These are phyloP conservation scores for Tichodroma muraria DNA, from an alignment of 2,113 vertebrate genomes.

Conservation along the genomic window DNA sequence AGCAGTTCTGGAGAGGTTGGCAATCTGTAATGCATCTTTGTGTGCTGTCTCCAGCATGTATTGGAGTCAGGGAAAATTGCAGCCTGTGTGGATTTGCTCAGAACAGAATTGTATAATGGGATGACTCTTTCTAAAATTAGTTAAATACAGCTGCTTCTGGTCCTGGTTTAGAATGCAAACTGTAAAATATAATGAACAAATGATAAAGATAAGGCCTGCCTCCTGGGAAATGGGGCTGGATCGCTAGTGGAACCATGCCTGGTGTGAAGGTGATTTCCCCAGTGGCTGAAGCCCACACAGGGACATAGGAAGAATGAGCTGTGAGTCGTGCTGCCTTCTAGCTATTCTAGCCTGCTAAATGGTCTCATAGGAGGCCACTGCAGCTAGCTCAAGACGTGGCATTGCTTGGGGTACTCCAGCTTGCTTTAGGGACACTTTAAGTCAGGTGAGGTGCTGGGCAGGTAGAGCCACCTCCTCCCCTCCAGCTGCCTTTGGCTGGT, in stretches of 20 bases:
- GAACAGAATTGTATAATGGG: not conserved
- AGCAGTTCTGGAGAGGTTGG: not conserved
- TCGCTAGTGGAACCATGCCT: not conserved
- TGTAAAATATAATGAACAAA: not conserved
- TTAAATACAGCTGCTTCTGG: not conserved
- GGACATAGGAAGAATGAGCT: not conserved
- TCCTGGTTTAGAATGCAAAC: not conserved
- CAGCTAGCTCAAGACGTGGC: not conserved
- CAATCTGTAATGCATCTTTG: not conserved
- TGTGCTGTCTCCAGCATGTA: not conserved
- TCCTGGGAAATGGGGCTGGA: not conserved
- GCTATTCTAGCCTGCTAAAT: not conserved
- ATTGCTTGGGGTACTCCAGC: not conserved
- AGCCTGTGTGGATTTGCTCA: not conserved
- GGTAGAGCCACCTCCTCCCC: rapidly evolving
- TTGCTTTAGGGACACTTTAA: not conserved
- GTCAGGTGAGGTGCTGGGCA: not conserved
- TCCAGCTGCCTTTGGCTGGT: not conserved
- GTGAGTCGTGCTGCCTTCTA: not conserved
- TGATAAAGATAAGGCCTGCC: not conserved
- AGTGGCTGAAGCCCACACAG: not conserved
- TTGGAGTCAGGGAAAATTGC: not conserved
- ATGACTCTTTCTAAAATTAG: not conserved
- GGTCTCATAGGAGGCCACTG: not conserved
- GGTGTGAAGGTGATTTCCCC: not conserved